phyloP scores from a whole-genome alignment of 2,888 invertebrate species.

The Timema podura region DNA sequence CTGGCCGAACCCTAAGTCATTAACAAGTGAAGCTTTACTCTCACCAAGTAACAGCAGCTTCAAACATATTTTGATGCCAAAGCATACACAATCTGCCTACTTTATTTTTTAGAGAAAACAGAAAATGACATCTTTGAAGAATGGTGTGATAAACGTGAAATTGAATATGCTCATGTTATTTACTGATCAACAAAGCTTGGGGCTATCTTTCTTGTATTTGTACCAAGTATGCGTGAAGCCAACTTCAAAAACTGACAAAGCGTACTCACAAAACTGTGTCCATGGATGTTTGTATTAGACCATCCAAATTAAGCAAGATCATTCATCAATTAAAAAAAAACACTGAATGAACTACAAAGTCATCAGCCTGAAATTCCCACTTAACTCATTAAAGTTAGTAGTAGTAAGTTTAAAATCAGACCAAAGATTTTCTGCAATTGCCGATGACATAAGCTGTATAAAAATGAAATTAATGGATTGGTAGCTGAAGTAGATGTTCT shows the following conservation, averaged over 20 bases:
- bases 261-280: no score
- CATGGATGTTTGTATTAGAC: no score
- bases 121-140: no score
- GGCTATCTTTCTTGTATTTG: neutral
- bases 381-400: neutral
- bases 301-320: no score
- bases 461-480: neutral
- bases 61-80: no score
- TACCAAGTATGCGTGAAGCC: constrained; percentile 10
- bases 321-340: neutral
- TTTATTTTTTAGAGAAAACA: no score
- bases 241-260: neutral
- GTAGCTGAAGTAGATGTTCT: neutral
- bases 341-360: constrained; percentile 11
- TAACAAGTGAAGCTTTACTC: no score
- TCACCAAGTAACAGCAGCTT: no score
- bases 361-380: neutral
- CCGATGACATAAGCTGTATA: constrained; percentile 8
- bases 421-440: constrained; percentile 6
- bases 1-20: no score
- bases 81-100: no score
- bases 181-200: neutral
- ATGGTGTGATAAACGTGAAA: no score
- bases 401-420: neutral
- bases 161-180: no score